These are phyloP conservation scores for Erethizon dorsatum DNA, from an alignment of 2,797 vertebrate species.

Conservation along the genomic window DNA sequence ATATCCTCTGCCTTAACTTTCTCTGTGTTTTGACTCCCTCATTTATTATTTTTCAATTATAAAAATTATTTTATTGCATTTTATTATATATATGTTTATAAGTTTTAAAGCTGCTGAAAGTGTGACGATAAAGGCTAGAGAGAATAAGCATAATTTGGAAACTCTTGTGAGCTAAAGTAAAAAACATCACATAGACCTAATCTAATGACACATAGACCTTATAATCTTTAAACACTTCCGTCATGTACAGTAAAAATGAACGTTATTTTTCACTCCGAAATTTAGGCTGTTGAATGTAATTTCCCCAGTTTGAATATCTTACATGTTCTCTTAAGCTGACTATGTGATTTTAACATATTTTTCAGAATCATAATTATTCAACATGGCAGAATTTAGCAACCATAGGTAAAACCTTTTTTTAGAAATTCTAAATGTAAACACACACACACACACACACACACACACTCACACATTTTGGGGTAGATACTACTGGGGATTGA, in stretches of 20 bases:
- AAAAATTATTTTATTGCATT: neutral
- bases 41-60: conserved; percentile 58
- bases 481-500: neutral
- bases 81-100: neutral
- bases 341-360: neutral
- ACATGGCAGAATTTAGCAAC: neutral
- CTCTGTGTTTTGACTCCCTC: neutral
- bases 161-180: conserved; percentile 58
- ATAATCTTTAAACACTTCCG: conserved; percentile 40
- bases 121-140: neutral
- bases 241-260: neutral
- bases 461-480: neutral
- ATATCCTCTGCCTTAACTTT: conserved; percentile 19
- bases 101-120: conserved; percentile 48
- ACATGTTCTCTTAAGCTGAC: neutral
- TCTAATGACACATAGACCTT: neutral
- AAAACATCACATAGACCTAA: neutral
- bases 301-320: neutral
- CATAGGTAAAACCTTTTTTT: neutral
- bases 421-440: neutral
- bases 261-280: neutral
- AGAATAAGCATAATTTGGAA: neutral
- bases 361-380: conserved; percentile 60
- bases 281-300: neutral
- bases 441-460: no score